Conservation (phyloP, 2,797 vertebrate species). For the Nannoperca obscura region DNA sequence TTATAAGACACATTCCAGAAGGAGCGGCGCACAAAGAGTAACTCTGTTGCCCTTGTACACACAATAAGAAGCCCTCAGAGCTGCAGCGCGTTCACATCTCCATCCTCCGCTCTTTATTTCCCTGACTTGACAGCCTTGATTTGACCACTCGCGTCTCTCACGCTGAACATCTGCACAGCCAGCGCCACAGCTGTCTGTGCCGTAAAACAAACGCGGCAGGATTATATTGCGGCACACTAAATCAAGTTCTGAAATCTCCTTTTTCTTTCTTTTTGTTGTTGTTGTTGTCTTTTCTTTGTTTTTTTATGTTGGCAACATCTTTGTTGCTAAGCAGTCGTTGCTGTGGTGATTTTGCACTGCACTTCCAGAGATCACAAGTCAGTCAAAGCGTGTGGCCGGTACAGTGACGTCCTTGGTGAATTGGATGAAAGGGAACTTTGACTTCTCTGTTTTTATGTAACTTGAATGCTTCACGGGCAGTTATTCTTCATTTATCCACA, state of each 20-base stretch:
- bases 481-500: slow-evolving; percentile 3
- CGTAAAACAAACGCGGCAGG: slow-evolving; percentile 32
- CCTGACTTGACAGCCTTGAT: slow-evolving; percentile 64
- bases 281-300: not conserved
- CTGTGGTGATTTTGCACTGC: slow-evolving; percentile 73
- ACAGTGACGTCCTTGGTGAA: slow-evolving; percentile 18
- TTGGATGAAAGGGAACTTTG: slow-evolving; percentile 44
- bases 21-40: slow-evolving; percentile 47
- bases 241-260: slow-evolving; percentile 14
- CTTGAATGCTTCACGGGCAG: not conserved
- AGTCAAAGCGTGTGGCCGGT: slow-evolving; percentile 51
- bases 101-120: slow-evolving; percentile 60
- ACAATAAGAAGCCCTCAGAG: slow-evolving; percentile 53
- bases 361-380: slow-evolving; percentile 73
- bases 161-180: slow-evolving; percentile 10
- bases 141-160: slow-evolving; percentile 53
- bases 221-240: not conserved
- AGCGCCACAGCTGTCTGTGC: not conserved
- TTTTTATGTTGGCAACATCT: slow-evolving; percentile 61
- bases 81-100: slow-evolving; percentile 28
- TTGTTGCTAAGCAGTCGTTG: slow-evolving; percentile 81
- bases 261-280: slow-evolving; percentile 7
- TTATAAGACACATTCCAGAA: slow-evolving; percentile 47
- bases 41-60: slow-evolving; percentile 62
- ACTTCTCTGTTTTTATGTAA: slow-evolving; percentile 9